Percentiles rank a stretch among this genome's conserved stretches.
Conservation (phyloP, 2,888 invertebrate species). For the Tetragonisca angustula region DNA sequence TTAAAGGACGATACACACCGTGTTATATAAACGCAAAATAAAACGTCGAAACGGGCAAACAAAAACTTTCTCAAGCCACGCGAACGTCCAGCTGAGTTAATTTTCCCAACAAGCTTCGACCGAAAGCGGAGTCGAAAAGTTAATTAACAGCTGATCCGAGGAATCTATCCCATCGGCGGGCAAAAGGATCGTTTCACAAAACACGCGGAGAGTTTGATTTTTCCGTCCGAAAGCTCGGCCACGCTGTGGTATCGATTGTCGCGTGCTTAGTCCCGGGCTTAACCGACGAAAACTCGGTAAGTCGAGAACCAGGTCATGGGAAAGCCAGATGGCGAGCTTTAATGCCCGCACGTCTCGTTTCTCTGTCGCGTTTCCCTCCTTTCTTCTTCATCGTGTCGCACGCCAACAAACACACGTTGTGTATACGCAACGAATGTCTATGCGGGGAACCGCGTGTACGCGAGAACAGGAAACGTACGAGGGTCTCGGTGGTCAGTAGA, state of each 20-base stretch:
- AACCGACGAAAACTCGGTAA: slow-evolving; percentile 66
- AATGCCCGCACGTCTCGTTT: slow-evolving; percentile 42
- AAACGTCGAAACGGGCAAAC: neutral
- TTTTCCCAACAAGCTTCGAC: slow-evolving; percentile 3
- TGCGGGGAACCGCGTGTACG: slow-evolving; percentile 30
- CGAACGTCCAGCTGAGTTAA: slow-evolving; percentile 26
- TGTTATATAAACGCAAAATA: neutral
- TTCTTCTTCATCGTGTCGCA: neutral
- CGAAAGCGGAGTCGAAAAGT: slow-evolving; percentile 29
- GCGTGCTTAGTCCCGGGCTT: slow-evolving; percentile 60
- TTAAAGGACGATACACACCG: neutral
- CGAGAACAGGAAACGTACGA: slow-evolving; percentile 48
- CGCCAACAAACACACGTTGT: neutral
- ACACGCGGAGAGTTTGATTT: slow-evolving; percentile 29
- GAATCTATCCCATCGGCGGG: slow-evolving; percentile 18
- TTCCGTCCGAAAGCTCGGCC: slow-evolving; percentile 23
- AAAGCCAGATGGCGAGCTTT: slow-evolving; percentile 67
- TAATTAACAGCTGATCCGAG: slow-evolving; percentile 35
- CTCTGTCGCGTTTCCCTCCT: slow-evolving; percentile 16
- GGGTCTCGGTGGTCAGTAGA: slow-evolving; percentile 58
- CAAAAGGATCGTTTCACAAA: neutral
- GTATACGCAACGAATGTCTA: neutral
- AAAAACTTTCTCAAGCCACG: slow-evolving; percentile 21
- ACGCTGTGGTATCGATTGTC: slow-evolving; percentile 60
- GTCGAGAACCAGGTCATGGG: slow-evolving; percentile 69